Conservation (phyloP, 2,797 vertebrate species). For the Corythornis leucogaster region DNA sequence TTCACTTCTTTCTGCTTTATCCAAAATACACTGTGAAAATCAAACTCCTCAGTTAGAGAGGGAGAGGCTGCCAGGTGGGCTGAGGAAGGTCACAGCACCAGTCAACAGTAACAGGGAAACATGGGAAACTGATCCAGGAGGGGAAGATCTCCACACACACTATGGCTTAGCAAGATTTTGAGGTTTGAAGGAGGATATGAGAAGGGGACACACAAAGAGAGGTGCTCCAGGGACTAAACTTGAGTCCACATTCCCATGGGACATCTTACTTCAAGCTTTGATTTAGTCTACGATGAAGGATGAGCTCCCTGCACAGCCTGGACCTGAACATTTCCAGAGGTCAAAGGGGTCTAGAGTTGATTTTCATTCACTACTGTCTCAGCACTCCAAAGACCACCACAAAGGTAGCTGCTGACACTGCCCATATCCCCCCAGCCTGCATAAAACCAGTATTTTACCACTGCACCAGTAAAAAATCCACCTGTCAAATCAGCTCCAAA, state of each 20-base stretch:
- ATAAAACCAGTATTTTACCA: not conserved
- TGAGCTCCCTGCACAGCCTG: not conserved
- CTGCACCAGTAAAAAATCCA: not conserved
- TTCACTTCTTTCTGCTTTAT: slow-evolving; percentile 35
- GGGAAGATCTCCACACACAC: not conserved
- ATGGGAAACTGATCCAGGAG: not conserved
- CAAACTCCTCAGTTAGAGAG: not conserved
- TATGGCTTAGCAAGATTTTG: not conserved
- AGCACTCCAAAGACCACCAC: not conserved
- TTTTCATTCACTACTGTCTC: not conserved
- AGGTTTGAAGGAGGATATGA: not conserved
- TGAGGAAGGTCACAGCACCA: not conserved
- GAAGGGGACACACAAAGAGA: not conserved
- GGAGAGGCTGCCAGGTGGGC: slow-evolving; percentile 30
- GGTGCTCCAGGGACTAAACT: not conserved
- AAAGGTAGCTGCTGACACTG: not conserved
- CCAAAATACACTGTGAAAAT: slow-evolving; percentile 25
- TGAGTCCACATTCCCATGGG: not conserved
- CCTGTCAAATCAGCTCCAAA: not conserved
- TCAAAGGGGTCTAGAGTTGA: not conserved
- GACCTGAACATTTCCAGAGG: not conserved
- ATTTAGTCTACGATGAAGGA: not conserved
- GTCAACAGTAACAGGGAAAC: not conserved
- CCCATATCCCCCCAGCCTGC: not conserved
- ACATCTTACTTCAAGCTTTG: not conserved